Evolutionary conservation across 2,888 invertebrate genomes (phyloP).

Genomic region (Chymomyza caudatula): DNA sequence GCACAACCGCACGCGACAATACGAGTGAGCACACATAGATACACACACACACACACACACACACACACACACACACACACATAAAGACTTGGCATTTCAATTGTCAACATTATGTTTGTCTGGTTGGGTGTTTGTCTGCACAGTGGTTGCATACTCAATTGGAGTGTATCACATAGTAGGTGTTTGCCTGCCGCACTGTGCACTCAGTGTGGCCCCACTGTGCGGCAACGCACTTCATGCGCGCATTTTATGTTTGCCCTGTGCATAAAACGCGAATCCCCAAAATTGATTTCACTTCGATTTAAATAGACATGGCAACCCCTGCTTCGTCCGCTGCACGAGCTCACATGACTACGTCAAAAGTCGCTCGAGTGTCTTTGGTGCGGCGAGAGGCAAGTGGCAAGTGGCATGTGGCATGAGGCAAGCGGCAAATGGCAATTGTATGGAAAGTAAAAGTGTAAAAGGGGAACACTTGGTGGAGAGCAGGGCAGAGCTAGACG

Average conservation of each 20-base stretch:
- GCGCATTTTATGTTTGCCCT: slow-evolving; percentile 63
- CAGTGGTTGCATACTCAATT: slow-evolving; percentile 19
- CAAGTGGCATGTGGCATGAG: background rate
- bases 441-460: slow-evolving; percentile 56
- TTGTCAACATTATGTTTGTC: slow-evolving; percentile 49
- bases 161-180: background rate
- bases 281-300: slow-evolving; percentile 69
- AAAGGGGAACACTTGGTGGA: slow-evolving; percentile 17
- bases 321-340: background rate
- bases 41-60: slow-evolving; percentile 13
- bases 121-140: slow-evolving; percentile 5
- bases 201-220: background rate
- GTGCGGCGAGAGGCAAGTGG: background rate
- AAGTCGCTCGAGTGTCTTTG: slow-evolving; percentile 41
- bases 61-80: slow-evolving; percentile 5
- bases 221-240: slow-evolving; percentile 43
- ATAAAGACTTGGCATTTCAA: slow-evolving; percentile 41
- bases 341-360: slow-evolving; percentile 19
- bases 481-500: background rate
- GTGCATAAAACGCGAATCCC: slow-evolving; percentile 61
- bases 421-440: slow-evolving; percentile 44
- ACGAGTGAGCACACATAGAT: background rate
- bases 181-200: background rate
- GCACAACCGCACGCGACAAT: background rate
- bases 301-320: slow-evolving; percentile 58